A percentile compares a stretch with the other conserved stretches of the same genome.
Evolutionary conservation across 2,888 invertebrate genomes (phyloP).

Genomic region (Cantharis rufa): DNA sequence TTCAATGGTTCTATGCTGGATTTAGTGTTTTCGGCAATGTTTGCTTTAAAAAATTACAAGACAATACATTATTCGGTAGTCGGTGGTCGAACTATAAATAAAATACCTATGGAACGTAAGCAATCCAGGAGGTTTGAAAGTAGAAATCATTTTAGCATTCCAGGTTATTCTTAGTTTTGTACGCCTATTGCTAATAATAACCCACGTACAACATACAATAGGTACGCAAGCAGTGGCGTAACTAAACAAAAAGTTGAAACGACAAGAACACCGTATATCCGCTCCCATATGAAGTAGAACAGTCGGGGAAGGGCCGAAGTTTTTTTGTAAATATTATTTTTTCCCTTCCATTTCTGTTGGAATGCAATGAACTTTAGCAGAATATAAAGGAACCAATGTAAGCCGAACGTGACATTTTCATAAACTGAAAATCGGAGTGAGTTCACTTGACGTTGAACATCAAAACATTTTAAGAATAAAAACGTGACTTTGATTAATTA

Average conservation of each 20-base stretch:
- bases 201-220: not conserved
- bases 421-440: not conserved
- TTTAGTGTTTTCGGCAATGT: too few relatives aligned
- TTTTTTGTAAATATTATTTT: too few relatives aligned
- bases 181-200: not conserved
- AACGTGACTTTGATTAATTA: not conserved
- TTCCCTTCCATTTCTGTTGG: not conserved
- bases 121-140: not conserved
- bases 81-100: slow-evolving; percentile 1
- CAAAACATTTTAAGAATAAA: not conserved
- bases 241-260: not conserved
- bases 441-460: not conserved
- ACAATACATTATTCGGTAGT: not conserved
- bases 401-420: not conserved
- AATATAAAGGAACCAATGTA: not conserved
- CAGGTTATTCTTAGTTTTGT: not conserved
- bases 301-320: too few relatives aligned
- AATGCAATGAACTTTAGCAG: not conserved
- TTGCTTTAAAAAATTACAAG: too few relatives aligned
- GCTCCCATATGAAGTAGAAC: too few relatives aligned
- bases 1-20: too few relatives aligned
- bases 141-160: not conserved
- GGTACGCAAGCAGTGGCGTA: not conserved
- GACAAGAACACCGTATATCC: too few relatives aligned
- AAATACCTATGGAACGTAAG: not conserved